Evolutionary conservation across 2,113 vertebrate species (phyloP).

Genomic region (Strix aluco): DNA sequence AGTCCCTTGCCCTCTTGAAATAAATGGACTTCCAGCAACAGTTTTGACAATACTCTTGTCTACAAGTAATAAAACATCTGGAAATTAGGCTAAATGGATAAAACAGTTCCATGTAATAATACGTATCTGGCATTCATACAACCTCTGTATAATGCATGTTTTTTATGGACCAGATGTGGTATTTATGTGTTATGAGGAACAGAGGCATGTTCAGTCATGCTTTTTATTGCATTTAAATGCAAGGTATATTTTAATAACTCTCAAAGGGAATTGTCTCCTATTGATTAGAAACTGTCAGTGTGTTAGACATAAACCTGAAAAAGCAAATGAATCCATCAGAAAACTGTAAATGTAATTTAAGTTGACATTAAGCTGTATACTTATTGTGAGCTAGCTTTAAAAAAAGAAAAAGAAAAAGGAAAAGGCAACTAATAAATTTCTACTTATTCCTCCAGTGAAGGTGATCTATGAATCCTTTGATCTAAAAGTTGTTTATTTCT

Average conservation of each 20-base stretch:
- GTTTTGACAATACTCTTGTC: slow-evolving; percentile 74
- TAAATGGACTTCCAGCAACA: slow-evolving; percentile 70
- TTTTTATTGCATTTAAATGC: slow-evolving; percentile 79
- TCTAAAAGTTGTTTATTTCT: slow-evolving; percentile 62
- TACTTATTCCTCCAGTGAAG: slow-evolving; percentile 50
- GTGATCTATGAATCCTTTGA: slow-evolving; percentile 63
- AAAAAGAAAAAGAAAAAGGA: background rate
- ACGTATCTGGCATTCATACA: slow-evolving; percentile 74
- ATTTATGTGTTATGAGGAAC: slow-evolving; percentile 76
- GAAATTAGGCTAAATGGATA: slow-evolving; percentile 79
- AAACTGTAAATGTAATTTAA: slow-evolving; percentile 73
- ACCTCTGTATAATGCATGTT: slow-evolving; percentile 66
- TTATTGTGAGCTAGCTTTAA: slow-evolving; percentile 9
- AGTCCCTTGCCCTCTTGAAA: slow-evolving; percentile 61
- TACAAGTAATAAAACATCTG: slow-evolving; percentile 80
- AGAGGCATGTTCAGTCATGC: slow-evolving; percentile 74
- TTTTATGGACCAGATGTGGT: slow-evolving; percentile 79
- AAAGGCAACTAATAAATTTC: slow-evolving; percentile 65
- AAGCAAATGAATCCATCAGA: slow-evolving; percentile 67
- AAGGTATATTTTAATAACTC: slow-evolving; percentile 78
- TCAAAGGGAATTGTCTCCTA: slow-evolving; percentile 71
- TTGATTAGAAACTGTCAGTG: slow-evolving; percentile 76
- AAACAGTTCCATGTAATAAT: slow-evolving; percentile 77
- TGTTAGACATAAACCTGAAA: slow-evolving; percentile 75
- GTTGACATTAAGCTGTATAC: slow-evolving; percentile 61